Evolutionary conservation across 2,797 vertebrate genomes (phyloP), one percentile per base, ranked within the genome.

Genomic region (Dryobates pubescens): DNA sequence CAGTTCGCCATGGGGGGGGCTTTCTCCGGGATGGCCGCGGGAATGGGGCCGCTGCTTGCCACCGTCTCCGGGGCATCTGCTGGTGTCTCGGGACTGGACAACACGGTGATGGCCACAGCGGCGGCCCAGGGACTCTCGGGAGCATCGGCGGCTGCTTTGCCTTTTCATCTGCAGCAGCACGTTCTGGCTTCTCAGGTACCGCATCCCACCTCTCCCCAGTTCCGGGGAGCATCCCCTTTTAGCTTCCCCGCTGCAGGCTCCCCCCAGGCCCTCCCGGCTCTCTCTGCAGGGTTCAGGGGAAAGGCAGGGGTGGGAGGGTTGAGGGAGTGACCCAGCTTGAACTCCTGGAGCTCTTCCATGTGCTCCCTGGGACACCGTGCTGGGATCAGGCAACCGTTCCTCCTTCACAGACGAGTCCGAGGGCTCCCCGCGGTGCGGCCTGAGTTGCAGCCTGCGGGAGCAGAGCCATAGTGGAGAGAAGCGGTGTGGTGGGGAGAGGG

Each of bases 1-100:
- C 99, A 99, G 98, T 99, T 99, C 93, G 98, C 98, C 96, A 99
- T 99, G 98, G 99, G 99, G n/a, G 98, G 98, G 1, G 98, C 99
- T 9, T 99, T 99, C 97, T 98, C 99, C 85, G 98, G 99, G 93
- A 99, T 99, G 99, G 98, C 98, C 6, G 98, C 98, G 1, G 99
- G 99, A 51, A 99, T 99, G 99, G 99, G 98, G 19, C 99, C 99
- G 3, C 95, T 99, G 75, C 95, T 99, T 92, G 99, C 99, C 71
- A 98, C 99, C 0, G 99, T 99, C 90, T 99, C 99, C 22, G 98
- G 97, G 72, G 96, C 98, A 2, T 97, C 99, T 7, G 98, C 98
- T 27, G 98, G 99, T 10, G 98, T 99, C 69, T 98, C 97, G 62
- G 97, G 98, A 91, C 98, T 99, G 97, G 99, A 99, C 94, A 98